Conservation (phyloP, 2,113 vertebrate genomes). For the Lonchura striata region DNA sequence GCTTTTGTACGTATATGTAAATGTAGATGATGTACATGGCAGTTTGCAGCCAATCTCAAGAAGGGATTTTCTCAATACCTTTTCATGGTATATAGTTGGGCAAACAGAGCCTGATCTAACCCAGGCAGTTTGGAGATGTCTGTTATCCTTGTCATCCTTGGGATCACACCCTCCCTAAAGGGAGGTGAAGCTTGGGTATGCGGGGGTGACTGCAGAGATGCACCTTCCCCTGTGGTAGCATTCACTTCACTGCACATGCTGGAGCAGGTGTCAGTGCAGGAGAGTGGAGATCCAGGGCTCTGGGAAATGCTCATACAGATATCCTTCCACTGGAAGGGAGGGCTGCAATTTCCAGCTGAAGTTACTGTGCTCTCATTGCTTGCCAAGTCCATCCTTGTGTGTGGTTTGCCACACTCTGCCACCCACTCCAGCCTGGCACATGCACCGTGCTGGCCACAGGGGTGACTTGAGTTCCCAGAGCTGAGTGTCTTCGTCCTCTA, state of each 20-base stretch:
- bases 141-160: not conserved
- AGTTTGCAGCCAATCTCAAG: not conserved
- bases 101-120: not conserved
- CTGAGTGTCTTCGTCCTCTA: accelerated
- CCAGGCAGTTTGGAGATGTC: not conserved
- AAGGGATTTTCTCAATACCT: not conserved
- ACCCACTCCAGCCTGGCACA: not conserved
- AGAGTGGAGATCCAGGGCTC: not conserved
- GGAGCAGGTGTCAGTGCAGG: not conserved
- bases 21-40: not conserved
- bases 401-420: not conserved
- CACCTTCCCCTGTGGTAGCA: not conserved
- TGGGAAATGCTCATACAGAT: not conserved
- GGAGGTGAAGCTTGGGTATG: not conserved
- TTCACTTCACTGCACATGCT: not conserved
- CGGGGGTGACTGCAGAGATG: not conserved
- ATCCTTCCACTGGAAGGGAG: not conserved
- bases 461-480: not conserved
- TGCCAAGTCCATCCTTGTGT: not conserved
- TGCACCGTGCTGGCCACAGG: accelerated
- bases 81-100: not conserved
- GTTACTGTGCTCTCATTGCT: not conserved
- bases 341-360: not conserved
- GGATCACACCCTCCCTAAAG: not conserved
- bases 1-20: not conserved